A percentile compares a stretch with the other conserved stretches of the same genome.
These are phyloP conservation scores for Halcyon smyrnensis DNA, from an alignment of 2,797 vertebrate genomes.

Conservation along the genomic window DNA sequence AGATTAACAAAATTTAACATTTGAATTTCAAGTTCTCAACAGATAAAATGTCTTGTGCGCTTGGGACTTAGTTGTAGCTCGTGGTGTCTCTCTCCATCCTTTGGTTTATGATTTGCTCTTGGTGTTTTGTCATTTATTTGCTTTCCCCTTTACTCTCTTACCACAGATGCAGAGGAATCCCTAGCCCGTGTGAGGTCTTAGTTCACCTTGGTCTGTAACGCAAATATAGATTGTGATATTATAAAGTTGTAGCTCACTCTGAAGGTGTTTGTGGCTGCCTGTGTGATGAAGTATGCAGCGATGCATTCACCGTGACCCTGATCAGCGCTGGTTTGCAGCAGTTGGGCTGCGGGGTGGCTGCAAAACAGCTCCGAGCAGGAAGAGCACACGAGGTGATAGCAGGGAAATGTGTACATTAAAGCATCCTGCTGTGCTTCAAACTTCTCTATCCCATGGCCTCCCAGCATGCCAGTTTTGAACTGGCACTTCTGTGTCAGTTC, in stretches of 20 bases:
- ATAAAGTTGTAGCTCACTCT: not conserved
- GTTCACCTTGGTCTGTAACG: not conserved
- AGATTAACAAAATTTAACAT: not conserved
- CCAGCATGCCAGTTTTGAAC: not conserved
- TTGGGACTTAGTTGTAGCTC: not conserved
- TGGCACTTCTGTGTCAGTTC: not conserved
- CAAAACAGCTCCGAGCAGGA: not conserved
- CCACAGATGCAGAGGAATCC: fast-evolving
- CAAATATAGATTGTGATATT: not conserved
- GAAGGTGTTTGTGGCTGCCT: not conserved
- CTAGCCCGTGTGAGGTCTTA: not conserved
- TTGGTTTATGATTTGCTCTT: not conserved
- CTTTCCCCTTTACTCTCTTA: not conserved
- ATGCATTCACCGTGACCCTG: fast-evolving
- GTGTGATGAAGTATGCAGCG: not conserved
- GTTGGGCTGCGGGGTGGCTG: fast-evolving
- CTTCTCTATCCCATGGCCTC: not conserved
- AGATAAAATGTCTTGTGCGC: not conserved
- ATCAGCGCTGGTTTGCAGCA: not conserved
- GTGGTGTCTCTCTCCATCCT: not conserved
- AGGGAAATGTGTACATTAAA: fast-evolving
- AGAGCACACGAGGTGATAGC: fast-evolving
- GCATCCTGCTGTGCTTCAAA: not conserved
- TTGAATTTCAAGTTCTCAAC: constrained; percentile 7
- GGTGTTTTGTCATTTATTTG: not conserved